Base-by-base conservation (phyloP, 2,888 invertebrate genomes). In the Perizoma flavofasciatum region DNA sequence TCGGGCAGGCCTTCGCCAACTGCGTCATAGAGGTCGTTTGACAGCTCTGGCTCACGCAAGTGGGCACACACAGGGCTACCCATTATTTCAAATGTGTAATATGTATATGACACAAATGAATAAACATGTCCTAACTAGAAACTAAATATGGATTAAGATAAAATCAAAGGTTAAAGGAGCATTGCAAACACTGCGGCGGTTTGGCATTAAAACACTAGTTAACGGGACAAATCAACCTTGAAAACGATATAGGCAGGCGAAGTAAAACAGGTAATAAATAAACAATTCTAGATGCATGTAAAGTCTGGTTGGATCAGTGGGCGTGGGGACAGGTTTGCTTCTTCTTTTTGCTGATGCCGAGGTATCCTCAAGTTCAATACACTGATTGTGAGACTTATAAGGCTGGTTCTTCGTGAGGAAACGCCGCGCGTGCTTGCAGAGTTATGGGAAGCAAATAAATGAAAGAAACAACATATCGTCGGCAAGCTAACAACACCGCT, bases 301-400 rank as follows among this genome's bases (percentile, higher is more conserved):
- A 64, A 63, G 66, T 65, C 70, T 70, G 69, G 73, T 76, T 54
- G 53, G 63, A 65, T 68, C 74, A 67, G 84, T 82, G 77, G 81
- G 82, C 73, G 81, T 73, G 68, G 55, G 59, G 74, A 77, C 79
- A 68, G 74, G 78, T 80, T 78, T 71, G 77, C 77, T 77, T 72
- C 74, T 77, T 74, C 75, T 78, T 79, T 81, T 83, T 74, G 82
- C 81, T 82, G 80, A 83, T 74, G 73, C 78, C 72, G 62, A 67
- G 70, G 75, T 78, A 79, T 78, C 77, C 72, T 53, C 67, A 74
- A 72, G 79, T 78, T 79, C 77, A 79, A 77, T 78, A 78, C 65
- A 70, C 78, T 63, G 73, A 70, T 71, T 70, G 75, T 70, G 64
- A 59, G 69, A 61, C 56, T 59, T 62, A 59, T 51, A 63, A 55